Conservation (phyloP, 2,113 vertebrate genomes). For the Cyprinodon tularosa region DNA sequence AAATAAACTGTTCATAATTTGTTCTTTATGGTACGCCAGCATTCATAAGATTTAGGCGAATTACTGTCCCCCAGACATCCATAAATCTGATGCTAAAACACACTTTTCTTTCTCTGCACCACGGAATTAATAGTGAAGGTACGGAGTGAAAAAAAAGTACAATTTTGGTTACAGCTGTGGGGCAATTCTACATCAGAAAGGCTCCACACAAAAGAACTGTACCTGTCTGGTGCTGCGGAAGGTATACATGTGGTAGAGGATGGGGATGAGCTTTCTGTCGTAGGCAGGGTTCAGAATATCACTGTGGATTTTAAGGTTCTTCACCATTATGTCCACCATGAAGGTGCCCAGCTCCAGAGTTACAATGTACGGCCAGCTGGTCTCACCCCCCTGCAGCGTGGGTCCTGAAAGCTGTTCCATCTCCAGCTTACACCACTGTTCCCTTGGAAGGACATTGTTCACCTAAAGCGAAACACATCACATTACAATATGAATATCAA, state of each 20-base stretch:
- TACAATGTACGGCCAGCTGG: constrained; percentile 80
- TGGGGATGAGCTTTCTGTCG: constrained; percentile 78
- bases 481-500: neutral
- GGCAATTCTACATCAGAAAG: neutral
- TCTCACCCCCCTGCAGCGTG: constrained; percentile 67
- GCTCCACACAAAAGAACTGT: constrained; percentile 13
- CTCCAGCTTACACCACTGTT: constrained; percentile 85
- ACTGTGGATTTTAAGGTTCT: constrained; percentile 81
- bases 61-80: too few relatives aligned
- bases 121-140: too few relatives aligned
- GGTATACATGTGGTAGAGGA: constrained; percentile 94
- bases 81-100: too few relatives aligned
- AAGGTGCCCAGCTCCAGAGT: constrained; percentile 85
- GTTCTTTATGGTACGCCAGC: too few relatives aligned
- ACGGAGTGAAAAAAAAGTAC: neutral
- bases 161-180: neutral
- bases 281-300: constrained; percentile 67
- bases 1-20: too few relatives aligned
- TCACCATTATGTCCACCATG: constrained; percentile 89
- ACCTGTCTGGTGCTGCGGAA: constrained; percentile 90
- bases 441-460: constrained; percentile 79
- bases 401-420: constrained; percentile 71
- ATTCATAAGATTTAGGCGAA: too few relatives aligned
- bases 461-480: constrained; percentile 65
- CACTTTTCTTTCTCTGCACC: too few relatives aligned